Percentiles rank a stretch among this genome's conserved stretches.
These are phyloP conservation scores for Hemitrygon akajei DNA, from an alignment of 2,797 vertebrate species.

Conservation along the genomic window DNA sequence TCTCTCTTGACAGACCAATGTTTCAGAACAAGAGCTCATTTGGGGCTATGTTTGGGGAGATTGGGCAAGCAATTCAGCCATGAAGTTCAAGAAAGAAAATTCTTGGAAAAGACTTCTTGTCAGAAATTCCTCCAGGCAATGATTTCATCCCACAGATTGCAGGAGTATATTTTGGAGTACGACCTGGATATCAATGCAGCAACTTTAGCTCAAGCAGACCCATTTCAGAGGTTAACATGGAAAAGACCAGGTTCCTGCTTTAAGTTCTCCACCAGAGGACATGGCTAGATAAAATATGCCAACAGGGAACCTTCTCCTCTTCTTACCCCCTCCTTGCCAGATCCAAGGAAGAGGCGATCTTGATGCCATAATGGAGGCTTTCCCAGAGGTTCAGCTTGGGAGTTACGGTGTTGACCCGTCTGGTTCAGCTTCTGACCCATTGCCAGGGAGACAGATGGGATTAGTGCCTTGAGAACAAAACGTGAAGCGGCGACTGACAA, in stretches of 20 bases:
- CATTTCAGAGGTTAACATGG: neutral
- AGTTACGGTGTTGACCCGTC: too few relatives aligned
- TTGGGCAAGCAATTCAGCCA: neutral
- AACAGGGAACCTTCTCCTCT: neutral
- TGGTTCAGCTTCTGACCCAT: too few relatives aligned
- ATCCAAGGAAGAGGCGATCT: neutral
- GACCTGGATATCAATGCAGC: neutral
- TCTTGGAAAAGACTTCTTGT: neutral
- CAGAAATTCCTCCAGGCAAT: neutral
- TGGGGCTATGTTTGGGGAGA: neutral
- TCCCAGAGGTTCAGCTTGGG: too few relatives aligned
- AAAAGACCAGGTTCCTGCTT: neutral
- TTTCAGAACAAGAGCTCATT: neutral
- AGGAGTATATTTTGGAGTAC: neutral
- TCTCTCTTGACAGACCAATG: neutral
- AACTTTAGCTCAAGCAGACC: neutral
- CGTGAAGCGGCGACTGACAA: neutral
- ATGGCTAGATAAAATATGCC: neutral
- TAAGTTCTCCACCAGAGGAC: neutral
- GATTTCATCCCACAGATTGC: neutral
- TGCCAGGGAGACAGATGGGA: too few relatives aligned
- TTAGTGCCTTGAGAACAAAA: too few relatives aligned
- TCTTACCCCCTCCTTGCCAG: neutral
- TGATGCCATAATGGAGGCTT: too few relatives aligned
- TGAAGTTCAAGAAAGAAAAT: neutral